Percentiles rank a stretch among this genome's conserved stretches.
These are phyloP conservation scores for Bos indicus DNA, from an alignment of 2,113 vertebrate genomes.

Conservation along the genomic window DNA sequence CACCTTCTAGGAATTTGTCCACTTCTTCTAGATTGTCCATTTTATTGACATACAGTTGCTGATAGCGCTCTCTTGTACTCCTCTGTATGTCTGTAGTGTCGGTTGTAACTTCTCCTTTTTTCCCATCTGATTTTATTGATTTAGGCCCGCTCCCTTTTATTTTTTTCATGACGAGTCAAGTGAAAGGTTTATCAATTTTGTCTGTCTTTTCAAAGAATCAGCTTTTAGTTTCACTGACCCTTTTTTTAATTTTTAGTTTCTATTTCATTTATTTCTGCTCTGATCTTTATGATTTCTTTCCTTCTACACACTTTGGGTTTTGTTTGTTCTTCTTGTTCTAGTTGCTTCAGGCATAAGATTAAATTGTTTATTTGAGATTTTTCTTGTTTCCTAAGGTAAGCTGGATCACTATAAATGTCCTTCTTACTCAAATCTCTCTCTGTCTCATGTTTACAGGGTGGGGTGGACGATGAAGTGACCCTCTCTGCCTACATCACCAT, in stretches of 20 bases:
- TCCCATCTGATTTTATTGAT: not conserved
- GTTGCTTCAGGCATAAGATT: not conserved
- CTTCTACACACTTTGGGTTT: not conserved
- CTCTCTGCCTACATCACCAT: constrained; percentile 77
- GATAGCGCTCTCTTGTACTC: not conserved
- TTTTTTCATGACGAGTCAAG: not conserved
- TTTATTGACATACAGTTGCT: not conserved
- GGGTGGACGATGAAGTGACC: constrained; percentile 65
- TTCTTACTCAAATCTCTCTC: not conserved
- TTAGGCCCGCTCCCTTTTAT: not conserved
- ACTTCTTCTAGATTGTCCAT: not conserved
- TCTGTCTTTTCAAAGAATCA: not conserved
- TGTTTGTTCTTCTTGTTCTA: not conserved
- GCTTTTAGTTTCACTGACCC: not conserved
- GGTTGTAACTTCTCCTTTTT: not conserved
- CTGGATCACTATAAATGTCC: not conserved
- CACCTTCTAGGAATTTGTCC: not conserved
- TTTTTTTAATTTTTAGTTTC: not conserved
- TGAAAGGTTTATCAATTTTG: not conserved
- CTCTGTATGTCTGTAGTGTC: not conserved
- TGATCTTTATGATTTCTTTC: not conserved
- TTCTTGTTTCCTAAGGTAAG: not conserved
- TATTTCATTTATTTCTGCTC: not conserved
- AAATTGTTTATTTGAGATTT: not conserved
- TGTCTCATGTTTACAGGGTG: constrained; percentile 63